Evolutionary conservation across 1,140 invertebrate species (phyloP).

Genomic region (Calosoma granatense): DNA sequence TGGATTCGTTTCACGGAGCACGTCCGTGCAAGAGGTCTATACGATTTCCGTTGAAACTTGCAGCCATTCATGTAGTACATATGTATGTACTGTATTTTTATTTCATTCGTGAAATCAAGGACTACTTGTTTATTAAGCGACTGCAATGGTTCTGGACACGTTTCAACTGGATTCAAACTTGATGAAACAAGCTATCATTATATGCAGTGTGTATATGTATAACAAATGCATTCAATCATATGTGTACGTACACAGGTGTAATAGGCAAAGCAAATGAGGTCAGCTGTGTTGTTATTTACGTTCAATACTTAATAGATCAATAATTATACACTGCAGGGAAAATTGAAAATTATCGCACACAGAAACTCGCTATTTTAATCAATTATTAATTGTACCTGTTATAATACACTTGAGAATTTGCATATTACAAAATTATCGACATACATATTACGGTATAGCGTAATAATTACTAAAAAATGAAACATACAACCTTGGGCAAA

Average conservation of each 20-base stretch:
- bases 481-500: too few relatives aligned
- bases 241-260: too few relatives aligned
- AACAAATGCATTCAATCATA: neutral
- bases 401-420: too few relatives aligned
- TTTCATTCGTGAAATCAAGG: neutral
- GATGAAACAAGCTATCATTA: too few relatives aligned
- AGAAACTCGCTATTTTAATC: neutral
- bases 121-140: neutral
- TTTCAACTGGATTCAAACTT: too few relatives aligned
- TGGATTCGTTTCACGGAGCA: neutral
- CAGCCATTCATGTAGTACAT: neutral
- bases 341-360: neutral
- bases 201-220: neutral
- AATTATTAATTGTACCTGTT: neutral
- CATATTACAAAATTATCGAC: too few relatives aligned
- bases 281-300: neutral
- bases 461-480: too few relatives aligned
- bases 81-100: neutral
- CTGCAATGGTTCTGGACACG: neutral
- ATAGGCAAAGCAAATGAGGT: neutral
- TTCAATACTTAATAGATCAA: neutral
- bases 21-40: too few relatives aligned
- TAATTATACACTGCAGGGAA: neutral
- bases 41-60: neutral
- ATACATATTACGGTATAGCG: too few relatives aligned